These are phyloP conservation scores for Spinibarbus caldwelli DNA, from an alignment of 2,797 vertebrate species.

Conservation along the genomic window DNA sequence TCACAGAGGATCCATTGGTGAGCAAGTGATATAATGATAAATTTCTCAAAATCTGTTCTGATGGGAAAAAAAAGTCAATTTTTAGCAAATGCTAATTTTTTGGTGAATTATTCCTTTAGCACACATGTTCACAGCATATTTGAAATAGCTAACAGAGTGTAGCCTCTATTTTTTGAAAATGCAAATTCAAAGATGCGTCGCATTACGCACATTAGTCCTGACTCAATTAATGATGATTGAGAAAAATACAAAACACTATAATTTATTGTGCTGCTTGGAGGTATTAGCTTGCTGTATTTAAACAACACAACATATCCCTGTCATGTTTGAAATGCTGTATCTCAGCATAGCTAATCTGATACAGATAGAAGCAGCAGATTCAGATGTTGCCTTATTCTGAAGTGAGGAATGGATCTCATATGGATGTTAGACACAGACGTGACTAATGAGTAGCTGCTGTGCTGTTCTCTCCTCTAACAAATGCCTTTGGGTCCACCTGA, in stretches of 20 bases:
- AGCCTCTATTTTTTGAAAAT: neutral
- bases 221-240: slow-evolving; percentile 2
- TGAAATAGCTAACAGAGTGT: neutral
- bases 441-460: slow-evolving; percentile 39
- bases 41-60: neutral
- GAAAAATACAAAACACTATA: neutral
- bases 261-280: neutral
- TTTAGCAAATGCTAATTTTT: neutral
- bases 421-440: slow-evolving; percentile 35
- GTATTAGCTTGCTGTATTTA: slow-evolving; percentile 6
- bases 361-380: neutral
- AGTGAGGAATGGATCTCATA: slow-evolving; percentile 7
- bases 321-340: slow-evolving; percentile 21
- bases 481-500: slow-evolving; percentile 43
- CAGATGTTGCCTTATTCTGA: slow-evolving; percentile 9
- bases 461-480: slow-evolving; percentile 40
- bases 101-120: neutral
- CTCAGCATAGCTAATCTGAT: slow-evolving; percentile 16
- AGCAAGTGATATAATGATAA: neutral
- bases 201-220: neutral
- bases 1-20: neutral
- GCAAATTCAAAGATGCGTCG: neutral
- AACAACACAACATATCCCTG: slow-evolving; percentile 8
- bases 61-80: neutral
- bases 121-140: neutral